phyloP scores from a whole-genome alignment of 2,888 invertebrate genomes.

The Amblyteles armatorius region DNA sequence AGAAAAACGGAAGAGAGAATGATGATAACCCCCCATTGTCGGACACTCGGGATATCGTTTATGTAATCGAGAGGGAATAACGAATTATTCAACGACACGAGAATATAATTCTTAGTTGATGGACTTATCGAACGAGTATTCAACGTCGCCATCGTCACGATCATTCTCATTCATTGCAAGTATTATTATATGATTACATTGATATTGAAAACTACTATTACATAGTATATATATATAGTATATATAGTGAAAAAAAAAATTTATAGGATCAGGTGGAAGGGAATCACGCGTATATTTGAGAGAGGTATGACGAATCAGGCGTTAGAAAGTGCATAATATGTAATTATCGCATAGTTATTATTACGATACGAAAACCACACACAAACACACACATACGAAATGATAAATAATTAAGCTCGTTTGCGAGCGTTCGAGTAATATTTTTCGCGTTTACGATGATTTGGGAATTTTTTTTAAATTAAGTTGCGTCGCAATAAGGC shows the following conservation, averaged over 20 bases:
- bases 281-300: constrained; percentile 55
- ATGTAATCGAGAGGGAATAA: constrained; percentile 6
- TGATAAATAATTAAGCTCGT: constrained; percentile 37
- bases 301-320: constrained; percentile 42
- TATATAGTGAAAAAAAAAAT: constrained; percentile 52
- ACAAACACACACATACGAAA: constrained; percentile 16
- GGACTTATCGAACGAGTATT: constrained; percentile 11
- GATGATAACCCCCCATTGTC: constrained; percentile 11
- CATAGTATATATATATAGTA: constrained; percentile 51
- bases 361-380: constrained; percentile 31
- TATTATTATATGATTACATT: constrained; percentile 71
- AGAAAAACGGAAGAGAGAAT: constrained; percentile 8
- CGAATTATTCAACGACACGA: constrained; percentile 24
- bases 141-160: constrained; percentile 50
- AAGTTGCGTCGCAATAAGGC: constrained; percentile 39
- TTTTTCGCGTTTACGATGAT: constrained; percentile 6
- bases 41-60: constrained; percentile 27
- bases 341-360: constrained; percentile 60
- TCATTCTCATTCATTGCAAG: constrained; percentile 66
- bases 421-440: constrained; percentile 23
- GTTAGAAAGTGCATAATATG: constrained; percentile 63
- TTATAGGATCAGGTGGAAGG: constrained; percentile 61
- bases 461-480: neutral
- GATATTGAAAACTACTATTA: constrained; percentile 48
- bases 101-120: constrained; percentile 29